Conservation (phyloP, 2,888 invertebrate species). For the Ashinkailepas kermadecensis region DNA sequence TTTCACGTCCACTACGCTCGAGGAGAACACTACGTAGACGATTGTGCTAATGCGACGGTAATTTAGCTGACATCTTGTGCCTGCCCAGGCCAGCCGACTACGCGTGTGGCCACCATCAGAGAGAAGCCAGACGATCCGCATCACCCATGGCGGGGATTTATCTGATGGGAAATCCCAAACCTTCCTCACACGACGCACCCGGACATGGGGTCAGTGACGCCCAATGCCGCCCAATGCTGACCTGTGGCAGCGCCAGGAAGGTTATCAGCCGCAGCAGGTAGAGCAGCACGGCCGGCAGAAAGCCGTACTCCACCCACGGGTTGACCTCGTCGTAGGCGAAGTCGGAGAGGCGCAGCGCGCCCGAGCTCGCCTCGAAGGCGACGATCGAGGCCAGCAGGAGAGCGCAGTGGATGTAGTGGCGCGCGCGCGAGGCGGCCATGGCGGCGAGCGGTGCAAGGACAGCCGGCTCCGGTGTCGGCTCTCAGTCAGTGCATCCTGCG, state of each 20-base stretch:
- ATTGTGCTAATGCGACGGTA: too few species aligned
- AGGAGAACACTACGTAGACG: too few species aligned
- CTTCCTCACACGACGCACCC: neutral
- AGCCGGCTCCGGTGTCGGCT: too few species aligned
- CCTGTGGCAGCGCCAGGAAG: conserved; percentile 68
- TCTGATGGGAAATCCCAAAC: neutral
- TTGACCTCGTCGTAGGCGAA: conserved; percentile 29
- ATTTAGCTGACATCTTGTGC: neutral
- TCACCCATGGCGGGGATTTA: neutral
- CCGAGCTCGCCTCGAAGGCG: neutral
- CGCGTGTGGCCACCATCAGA: neutral
- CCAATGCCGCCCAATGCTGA: conserved; percentile 18
- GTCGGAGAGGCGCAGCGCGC: neutral
- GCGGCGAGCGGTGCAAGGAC: too few species aligned
- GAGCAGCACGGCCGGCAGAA: conserved; percentile 51
- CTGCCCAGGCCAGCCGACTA: neutral
- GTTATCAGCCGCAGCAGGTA: conserved; percentile 72
- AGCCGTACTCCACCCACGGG: conserved; percentile 17
- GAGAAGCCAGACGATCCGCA: too few species aligned
- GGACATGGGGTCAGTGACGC: neutral
- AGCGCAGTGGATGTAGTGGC: too few species aligned
- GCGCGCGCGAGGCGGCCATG: too few species aligned
- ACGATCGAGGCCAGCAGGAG: too few species aligned
- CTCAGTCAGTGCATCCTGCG: too few species aligned
- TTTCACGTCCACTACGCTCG: too few species aligned